These are phyloP conservation scores for Chionis minor DNA, from an alignment of 2,113 vertebrate genomes.

Conservation along the genomic window DNA sequence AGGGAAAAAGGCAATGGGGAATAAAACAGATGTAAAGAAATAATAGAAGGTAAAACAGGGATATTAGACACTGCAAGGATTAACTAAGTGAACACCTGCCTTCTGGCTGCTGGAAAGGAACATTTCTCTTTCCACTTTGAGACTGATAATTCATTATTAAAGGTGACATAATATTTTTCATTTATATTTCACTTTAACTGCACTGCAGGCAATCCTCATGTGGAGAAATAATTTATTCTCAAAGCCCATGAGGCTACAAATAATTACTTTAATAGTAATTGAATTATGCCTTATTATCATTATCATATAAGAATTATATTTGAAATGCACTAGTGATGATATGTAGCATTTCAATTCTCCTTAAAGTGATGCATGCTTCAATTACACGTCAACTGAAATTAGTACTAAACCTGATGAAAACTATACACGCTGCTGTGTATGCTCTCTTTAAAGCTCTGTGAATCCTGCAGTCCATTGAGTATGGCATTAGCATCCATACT, in stretches of 20 bases:
- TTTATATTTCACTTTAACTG: conserved; percentile 11
- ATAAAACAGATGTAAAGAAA: neutral
- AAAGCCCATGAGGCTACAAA: conserved; percentile 27
- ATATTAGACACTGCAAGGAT: neutral
- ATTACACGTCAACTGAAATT: neutral
- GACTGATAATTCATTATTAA: conserved; percentile 5
- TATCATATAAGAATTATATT: neutral
- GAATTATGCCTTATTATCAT: conserved; percentile 11
- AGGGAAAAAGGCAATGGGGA: neutral
- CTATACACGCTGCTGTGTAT: neutral
- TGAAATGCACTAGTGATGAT: neutral
- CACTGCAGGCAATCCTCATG: neutral
- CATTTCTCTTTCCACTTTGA: neutral
- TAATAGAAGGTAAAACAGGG: neutral
- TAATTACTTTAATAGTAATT: conserved; percentile 51
- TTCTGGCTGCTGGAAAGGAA: neutral
- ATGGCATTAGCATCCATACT: neutral
- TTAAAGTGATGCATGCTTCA: neutral
- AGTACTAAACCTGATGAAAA: neutral
- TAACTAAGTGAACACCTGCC: neutral
- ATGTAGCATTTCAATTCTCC: neutral
- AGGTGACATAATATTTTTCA: neutral
- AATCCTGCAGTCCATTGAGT: neutral
- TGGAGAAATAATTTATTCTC: conserved; percentile 15
- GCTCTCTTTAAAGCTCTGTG: neutral